Conservation (phyloP, 1,140 invertebrate species). For the Euglossa dilemma region DNA sequence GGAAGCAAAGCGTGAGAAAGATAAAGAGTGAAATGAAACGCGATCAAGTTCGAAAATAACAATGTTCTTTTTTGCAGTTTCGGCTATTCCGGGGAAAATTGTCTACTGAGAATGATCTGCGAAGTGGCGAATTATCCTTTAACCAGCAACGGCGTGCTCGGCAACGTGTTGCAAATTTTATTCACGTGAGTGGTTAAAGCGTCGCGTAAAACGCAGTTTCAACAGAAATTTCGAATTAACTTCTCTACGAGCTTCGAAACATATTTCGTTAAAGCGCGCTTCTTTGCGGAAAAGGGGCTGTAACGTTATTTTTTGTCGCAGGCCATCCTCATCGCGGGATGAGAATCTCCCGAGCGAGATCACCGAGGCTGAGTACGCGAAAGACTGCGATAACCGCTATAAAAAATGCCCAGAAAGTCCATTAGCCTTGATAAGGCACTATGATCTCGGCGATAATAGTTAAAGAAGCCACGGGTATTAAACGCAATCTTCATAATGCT, state of each 20-base stretch:
- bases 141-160: conserved; percentile 76
- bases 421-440: conserved; percentile 73
- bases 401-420: conserved; percentile 78
- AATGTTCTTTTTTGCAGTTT: conserved; percentile 63
- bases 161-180: conserved; percentile 79
- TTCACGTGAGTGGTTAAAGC: conserved; percentile 76
- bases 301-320: conserved; percentile 65
- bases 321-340: conserved; percentile 79
- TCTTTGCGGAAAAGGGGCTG: neutral
- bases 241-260: no score
- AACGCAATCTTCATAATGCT: conserved; percentile 2
- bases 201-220: neutral
- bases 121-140: conserved; percentile 76
- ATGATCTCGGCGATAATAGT: conserved; percentile 10
- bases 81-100: conserved; percentile 75
- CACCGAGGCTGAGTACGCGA: conserved; percentile 76
- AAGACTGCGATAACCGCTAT: conserved; percentile 74
- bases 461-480: neutral
- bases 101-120: conserved; percentile 79
- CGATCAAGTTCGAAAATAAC: neutral
- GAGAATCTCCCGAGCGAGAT: conserved; percentile 76
- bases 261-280: neutral
- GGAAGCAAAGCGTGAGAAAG: neutral
- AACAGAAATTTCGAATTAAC: neutral
- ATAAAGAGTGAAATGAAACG: neutral